These are phyloP conservation scores for Delphinus delphis DNA, from an alignment of 2,113 vertebrate species.

Conservation along the genomic window DNA sequence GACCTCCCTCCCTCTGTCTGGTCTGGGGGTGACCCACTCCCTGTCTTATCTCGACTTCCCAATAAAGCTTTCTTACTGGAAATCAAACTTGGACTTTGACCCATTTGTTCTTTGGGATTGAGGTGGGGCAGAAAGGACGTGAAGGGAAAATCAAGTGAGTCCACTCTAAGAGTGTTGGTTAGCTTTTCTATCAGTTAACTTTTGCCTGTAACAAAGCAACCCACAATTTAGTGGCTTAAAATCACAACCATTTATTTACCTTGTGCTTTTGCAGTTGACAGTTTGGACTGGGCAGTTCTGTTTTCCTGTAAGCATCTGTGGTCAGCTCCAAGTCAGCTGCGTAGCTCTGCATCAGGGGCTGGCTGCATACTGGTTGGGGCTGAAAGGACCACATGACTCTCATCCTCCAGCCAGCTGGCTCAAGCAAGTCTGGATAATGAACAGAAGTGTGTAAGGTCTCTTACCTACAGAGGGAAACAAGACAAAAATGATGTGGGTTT, in stretches of 20 bases:
- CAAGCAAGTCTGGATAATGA: background rate
- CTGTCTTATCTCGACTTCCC: background rate
- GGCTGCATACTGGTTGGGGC: background rate
- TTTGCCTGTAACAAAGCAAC: background rate
- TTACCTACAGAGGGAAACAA: background rate
- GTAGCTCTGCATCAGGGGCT: background rate
- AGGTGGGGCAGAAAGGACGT: background rate
- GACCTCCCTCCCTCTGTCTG: background rate
- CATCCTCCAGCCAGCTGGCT: background rate
- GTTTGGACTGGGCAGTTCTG: background rate
- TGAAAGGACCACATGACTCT: background rate
- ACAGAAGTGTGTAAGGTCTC: background rate
- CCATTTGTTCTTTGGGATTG: constrained; percentile 14
- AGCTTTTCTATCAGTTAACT: background rate
- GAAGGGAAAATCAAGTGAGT: background rate
- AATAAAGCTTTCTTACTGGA: constrained; percentile 66
- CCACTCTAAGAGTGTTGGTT: background rate
- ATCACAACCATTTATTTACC: background rate
- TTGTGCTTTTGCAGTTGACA: background rate
- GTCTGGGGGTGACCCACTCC: background rate
- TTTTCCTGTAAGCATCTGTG: background rate
- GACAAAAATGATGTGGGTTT: background rate
- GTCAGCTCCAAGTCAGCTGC: too few species aligned
- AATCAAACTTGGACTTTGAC: background rate
- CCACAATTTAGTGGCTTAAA: background rate